Evolutionary conservation across 2,113 vertebrate species (phyloP).

Genomic region (Puffinus mauretanicus): DNA sequence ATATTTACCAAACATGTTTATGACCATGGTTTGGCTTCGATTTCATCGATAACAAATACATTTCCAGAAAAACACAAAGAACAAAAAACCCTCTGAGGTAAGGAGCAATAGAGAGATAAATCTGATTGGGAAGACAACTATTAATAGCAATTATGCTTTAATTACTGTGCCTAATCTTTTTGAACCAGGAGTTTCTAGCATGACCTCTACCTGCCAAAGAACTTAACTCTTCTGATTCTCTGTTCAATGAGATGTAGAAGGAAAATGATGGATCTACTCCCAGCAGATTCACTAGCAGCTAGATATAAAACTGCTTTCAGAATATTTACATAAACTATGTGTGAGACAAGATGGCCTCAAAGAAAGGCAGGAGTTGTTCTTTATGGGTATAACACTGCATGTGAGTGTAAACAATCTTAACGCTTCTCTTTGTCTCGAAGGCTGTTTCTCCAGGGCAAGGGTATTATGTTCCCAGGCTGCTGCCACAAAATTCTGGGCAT

Average conservation of each 20-base stretch:
- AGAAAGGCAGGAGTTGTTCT: background rate
- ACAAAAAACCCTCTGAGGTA: background rate
- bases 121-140: slow-evolving; percentile 44
- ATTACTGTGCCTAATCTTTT: slow-evolving; percentile 37
- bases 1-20: background rate
- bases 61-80: background rate
- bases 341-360: background rate
- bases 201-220: background rate
- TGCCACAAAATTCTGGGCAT: background rate
- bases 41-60: background rate
- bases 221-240: background rate
- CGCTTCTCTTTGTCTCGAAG: background rate
- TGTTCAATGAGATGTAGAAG: background rate
- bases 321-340: background rate
- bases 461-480: background rate
- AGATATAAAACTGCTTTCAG: background rate
- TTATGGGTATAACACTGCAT: fast-evolving
- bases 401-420: background rate
- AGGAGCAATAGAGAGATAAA: background rate
- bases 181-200: background rate
- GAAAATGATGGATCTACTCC: background rate
- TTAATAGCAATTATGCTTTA: slow-evolving; percentile 50
- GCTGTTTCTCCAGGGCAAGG: background rate
- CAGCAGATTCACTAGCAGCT: background rate
- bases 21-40: background rate